Conservation (phyloP, 2,797 vertebrate species). For the Gymnopithys bicolor region DNA sequence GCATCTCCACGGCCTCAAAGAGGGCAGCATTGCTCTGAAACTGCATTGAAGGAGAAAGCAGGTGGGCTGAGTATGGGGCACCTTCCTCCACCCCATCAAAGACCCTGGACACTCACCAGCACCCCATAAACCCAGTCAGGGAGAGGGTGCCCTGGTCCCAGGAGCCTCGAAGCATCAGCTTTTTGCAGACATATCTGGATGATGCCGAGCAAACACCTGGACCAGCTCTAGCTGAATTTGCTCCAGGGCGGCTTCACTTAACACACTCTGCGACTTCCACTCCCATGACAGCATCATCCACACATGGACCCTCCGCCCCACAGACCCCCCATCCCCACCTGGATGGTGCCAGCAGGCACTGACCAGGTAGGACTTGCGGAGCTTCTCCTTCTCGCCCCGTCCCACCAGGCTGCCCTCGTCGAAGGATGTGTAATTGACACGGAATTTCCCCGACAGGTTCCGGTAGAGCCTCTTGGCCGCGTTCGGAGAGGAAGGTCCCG, state of each 20-base stretch:
- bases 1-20: slow-evolving; percentile 92
- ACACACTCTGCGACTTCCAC: neutral
- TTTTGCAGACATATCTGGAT: neutral
- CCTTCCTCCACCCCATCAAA: neutral
- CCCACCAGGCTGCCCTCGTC: slow-evolving; percentile 83
- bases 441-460: slow-evolving; percentile 94
- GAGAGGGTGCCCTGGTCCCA: neutral
- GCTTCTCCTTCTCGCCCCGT: slow-evolving; percentile 86
- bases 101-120: neutral
- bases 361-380: slow-evolving; percentile 88
- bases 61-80: fast-evolving
- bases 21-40: slow-evolving; percentile 89
- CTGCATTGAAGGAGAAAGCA: slow-evolving; percentile 55
- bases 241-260: neutral
- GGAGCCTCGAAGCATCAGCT: neutral
- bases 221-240: neutral
- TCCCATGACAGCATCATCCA: neutral
- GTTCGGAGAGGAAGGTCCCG: slow-evolving; percentile 86
- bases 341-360: slow-evolving; percentile 14
- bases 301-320: fast-evolving
- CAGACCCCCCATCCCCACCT: fast-evolving
- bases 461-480: slow-evolving; percentile 91
- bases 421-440: slow-evolving; percentile 83
- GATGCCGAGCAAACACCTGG: neutral
- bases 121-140: neutral